These are phyloP conservation scores for Leuciscus waleckii DNA, from an alignment of 2,797 vertebrate genomes.

Conservation along the genomic window DNA sequence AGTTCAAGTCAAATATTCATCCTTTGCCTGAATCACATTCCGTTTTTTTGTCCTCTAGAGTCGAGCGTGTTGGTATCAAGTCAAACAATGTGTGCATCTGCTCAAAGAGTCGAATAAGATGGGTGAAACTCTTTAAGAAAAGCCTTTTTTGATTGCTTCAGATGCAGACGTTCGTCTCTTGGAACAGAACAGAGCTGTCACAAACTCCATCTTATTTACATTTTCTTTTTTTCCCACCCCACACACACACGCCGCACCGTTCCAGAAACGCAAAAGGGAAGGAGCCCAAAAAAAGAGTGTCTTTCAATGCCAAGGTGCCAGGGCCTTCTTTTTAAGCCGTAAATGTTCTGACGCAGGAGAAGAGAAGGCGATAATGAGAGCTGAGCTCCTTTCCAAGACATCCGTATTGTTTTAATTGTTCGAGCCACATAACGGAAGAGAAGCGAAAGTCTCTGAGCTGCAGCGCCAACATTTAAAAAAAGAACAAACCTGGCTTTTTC, in stretches of 20 bases:
- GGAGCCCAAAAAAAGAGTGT: slow-evolving; percentile 60
- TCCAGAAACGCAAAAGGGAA: slow-evolving; percentile 56
- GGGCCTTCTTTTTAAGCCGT: slow-evolving; percentile 70
- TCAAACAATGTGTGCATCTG: slow-evolving; percentile 64
- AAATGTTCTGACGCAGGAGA: slow-evolving; percentile 71
- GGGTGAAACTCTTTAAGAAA: slow-evolving; percentile 60
- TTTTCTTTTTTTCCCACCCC: slow-evolving; percentile 57
- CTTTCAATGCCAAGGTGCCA: slow-evolving; percentile 74
- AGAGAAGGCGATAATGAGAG: slow-evolving; percentile 75
- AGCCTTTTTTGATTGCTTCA: slow-evolving; percentile 69
- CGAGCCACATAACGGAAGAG: slow-evolving; percentile 64
- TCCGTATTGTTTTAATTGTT: slow-evolving; percentile 81
- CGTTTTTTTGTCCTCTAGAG: slow-evolving; percentile 29
- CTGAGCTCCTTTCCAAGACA: slow-evolving; percentile 74
- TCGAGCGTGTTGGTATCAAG: slow-evolving; percentile 57
- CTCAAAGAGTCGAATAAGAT: slow-evolving; percentile 56
- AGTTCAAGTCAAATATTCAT: slow-evolving; percentile 56
- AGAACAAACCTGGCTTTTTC: slow-evolving; percentile 76
- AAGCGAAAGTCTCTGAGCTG: slow-evolving; percentile 68
- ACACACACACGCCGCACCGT: slow-evolving; percentile 58
- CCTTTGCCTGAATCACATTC: slow-evolving; percentile 53
- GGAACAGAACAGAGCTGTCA: slow-evolving; percentile 61
- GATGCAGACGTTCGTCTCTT: slow-evolving; percentile 59
- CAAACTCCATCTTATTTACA: slow-evolving; percentile 71
- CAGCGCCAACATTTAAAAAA: slow-evolving; percentile 70